Evolutionary conservation across 2,113 vertebrate genomes (phyloP), one percentile per base, ranked within the genome.

Genomic region (Upupa epops): DNA sequence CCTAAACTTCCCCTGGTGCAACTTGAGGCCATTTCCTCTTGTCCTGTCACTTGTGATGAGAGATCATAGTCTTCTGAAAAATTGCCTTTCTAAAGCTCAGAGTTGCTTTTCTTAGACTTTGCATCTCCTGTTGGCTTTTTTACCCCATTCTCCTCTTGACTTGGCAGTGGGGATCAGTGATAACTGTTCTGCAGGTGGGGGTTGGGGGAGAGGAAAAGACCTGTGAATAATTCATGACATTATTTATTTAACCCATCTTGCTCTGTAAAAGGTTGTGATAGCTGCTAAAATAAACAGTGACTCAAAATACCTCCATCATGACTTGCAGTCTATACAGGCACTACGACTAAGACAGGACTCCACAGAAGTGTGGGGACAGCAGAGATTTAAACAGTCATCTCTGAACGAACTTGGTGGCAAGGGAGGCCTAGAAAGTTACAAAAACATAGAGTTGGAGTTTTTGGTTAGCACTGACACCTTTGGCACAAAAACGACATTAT

Each of bases 211-310:
- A 76, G 25, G 16, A 83, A 93, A 72, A 70, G 42, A 34, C 51
- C 82, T 65, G 28, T 61, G 71, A 73, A 56, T 45, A 81, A 40
- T 49, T 86, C 2, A 0, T 78, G 72, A 78, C 59, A 59, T 63
- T 92, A 60, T 95, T 94, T 94, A 83, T 93, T 94, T 94, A 94
- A 89, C 81, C 63, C 59, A 59, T 55, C 64, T 76, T 86, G 24
- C 66, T 90, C 74, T 42, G 89, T 93, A 64, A 93, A 93, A 92
- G n/a, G 16, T 58, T 86, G 70, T 90, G 71, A 79, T 86, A 84
- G 51, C 42, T 94, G 49, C 36, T 71, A 86, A 94, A 91, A 68
- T 63, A 92, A 86, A 81, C 80, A 65, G 28, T 63, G 51, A 76
- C 78, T 90, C 63, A 48, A 92, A 96, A 92, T 90, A 78, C 83